Conservation (phyloP, 2,113 vertebrate genomes). For the Heterochromis multidens region DNA sequence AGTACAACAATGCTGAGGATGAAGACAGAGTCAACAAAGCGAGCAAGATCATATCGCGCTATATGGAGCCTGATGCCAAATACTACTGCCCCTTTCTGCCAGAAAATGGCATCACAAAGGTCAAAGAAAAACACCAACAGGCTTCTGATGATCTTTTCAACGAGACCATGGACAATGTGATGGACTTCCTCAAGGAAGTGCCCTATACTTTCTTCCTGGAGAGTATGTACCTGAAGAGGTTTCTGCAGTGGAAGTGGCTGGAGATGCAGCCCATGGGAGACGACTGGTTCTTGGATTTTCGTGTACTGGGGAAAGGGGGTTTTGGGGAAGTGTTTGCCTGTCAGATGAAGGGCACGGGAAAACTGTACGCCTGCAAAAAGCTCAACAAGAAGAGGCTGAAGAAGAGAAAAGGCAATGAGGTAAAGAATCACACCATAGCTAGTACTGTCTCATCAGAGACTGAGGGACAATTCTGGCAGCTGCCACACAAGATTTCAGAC, state of each 20-base stretch:
- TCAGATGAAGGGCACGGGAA: conserved; percentile 85
- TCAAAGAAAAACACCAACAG: conserved; percentile 70
- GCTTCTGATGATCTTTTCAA: conserved; percentile 67
- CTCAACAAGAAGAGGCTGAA: conserved; percentile 90
- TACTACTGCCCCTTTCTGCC: conserved; percentile 74
- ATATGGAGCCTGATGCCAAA: conserved; percentile 74
- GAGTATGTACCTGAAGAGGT: conserved; percentile 77
- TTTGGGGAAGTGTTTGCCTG: conserved; percentile 90
- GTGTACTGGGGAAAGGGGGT: conserved; percentile 84
- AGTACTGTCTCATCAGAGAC: no score
- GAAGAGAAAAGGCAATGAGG: conserved; percentile 88
- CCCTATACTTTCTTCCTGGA: conserved; percentile 76
- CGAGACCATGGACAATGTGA: conserved; percentile 62
- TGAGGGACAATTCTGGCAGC: not conserved
- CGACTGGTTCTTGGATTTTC: conserved; percentile 90
- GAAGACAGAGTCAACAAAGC: conserved; percentile 71
- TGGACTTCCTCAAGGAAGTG: conserved; percentile 74
- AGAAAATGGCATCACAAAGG: conserved; percentile 72
- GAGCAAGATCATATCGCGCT: conserved; percentile 63
- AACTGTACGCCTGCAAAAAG: conserved; percentile 94
- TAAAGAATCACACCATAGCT: conserved; percentile 30
- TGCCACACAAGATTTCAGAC: not conserved
- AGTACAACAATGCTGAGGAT: conserved; percentile 75
- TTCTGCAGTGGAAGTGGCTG: conserved; percentile 85
- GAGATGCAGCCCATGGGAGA: conserved; percentile 75